Conservation (phyloP, 1,140 invertebrate species). For the Brachionus asplanchnoidis region DNA sequence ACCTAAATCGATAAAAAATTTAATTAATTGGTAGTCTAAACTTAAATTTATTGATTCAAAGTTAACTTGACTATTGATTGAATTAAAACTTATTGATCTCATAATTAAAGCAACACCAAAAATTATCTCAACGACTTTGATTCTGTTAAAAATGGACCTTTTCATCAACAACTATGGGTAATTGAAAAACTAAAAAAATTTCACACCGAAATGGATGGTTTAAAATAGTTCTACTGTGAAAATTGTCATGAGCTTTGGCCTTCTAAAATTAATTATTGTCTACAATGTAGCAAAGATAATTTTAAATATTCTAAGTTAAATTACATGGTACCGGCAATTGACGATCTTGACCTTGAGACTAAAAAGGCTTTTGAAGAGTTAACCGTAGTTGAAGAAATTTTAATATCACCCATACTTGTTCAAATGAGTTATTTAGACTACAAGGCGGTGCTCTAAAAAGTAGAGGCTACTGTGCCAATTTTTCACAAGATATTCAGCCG, state of each 20-base stretch:
- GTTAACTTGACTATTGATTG: too few relatives aligned
- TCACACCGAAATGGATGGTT: too few relatives aligned
- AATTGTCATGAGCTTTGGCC: too few relatives aligned
- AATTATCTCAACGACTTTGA: not conserved
- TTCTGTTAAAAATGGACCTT: not conserved
- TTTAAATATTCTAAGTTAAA: not conserved
- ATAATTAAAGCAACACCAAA: not conserved
- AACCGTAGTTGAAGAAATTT: constrained; percentile 2
- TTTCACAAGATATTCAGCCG: not conserved
- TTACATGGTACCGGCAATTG: not conserved
- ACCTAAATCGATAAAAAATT: not conserved
- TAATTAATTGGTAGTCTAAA: not conserved
- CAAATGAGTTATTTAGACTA: constrained; percentile 7
- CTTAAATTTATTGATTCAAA: too few relatives aligned
- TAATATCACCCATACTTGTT: constrained; percentile 20
- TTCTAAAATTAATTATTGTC: not conserved
- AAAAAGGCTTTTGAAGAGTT: too few relatives aligned
- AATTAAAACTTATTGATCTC: not conserved
- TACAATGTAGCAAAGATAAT: not conserved
- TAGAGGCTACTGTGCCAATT: not conserved
- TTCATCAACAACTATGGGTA: not conserved
- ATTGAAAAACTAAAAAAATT: not conserved
- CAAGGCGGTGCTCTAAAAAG: not conserved
- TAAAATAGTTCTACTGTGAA: too few relatives aligned
- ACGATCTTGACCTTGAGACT: not conserved